These are phyloP conservation scores for Agrypnia vestita DNA, from an alignment of 1,140 invertebrate genomes.

Conservation along the genomic window DNA sequence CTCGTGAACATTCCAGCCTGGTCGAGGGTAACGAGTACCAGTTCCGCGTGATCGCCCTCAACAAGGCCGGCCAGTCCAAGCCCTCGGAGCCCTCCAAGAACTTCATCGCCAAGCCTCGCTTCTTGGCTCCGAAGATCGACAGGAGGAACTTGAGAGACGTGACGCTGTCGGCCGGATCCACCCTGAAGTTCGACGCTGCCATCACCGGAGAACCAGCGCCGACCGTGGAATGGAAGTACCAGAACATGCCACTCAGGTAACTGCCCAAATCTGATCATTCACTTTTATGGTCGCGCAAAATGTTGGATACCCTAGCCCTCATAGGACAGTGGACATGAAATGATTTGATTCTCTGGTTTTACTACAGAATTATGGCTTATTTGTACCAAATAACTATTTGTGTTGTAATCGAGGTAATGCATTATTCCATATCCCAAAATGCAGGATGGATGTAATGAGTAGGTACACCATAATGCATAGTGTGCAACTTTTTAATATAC, in stretches of 20 bases:
- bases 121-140: constrained; percentile 96
- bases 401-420: too few relatives aligned
- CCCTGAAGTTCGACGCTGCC: constrained; percentile 93
- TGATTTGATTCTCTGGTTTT: too few relatives aligned
- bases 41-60: constrained; percentile 97
- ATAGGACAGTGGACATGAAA: too few relatives aligned
- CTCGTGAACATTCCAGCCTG: constrained; percentile 69
- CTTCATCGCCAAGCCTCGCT: constrained; percentile 93
- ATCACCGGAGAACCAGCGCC: constrained; percentile 94
- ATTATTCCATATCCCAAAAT: too few relatives aligned
- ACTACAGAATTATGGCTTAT: too few relatives aligned
- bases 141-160: constrained; percentile 90
- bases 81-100: constrained; percentile 90
- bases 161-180: constrained; percentile 91
- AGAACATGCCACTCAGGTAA: constrained; percentile 70
- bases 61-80: constrained; percentile 94
- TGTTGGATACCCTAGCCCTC: too few relatives aligned
- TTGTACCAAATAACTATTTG: too few relatives aligned
- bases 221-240: constrained; percentile 88
- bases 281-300: too few relatives aligned
- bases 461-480: too few relatives aligned
- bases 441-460: too few relatives aligned
- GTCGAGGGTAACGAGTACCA: constrained; percentile 98
- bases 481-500: too few relatives aligned
- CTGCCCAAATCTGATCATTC: background rate